phyloP scores from a whole-genome alignment of 2,113 vertebrate species.

The Girardinichthys multiradiatus region DNA sequence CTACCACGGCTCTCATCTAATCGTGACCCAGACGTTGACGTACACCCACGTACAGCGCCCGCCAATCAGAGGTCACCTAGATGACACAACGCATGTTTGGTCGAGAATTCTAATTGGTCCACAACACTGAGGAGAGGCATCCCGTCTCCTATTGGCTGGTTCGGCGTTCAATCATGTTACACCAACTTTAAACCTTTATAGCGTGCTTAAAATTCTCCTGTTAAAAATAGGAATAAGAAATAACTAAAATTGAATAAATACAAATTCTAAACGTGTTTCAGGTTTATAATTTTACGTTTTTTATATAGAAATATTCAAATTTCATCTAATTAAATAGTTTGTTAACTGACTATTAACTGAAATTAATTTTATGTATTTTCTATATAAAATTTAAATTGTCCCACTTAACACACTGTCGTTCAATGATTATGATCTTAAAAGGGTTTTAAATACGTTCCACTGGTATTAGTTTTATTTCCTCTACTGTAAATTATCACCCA shows the following conservation, averaged over 20 bases:
- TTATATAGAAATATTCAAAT: neutral
- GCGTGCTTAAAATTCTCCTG: neutral
- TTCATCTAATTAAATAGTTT: neutral
- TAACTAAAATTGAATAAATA: too few species aligned
- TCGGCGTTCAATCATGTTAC: constrained; percentile 14
- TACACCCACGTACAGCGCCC: neutral
- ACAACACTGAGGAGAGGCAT: constrained; percentile 64
- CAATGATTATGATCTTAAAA: too few species aligned
- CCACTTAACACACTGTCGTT: neutral
- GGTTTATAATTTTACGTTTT: too few species aligned
- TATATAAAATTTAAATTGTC: neutral
- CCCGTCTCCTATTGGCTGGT: constrained; percentile 36
- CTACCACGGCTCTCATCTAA: constrained; percentile 22
- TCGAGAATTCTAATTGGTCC: constrained; percentile 62
- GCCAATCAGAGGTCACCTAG: constrained; percentile 40
- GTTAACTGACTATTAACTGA: neutral
- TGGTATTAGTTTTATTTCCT: too few species aligned
- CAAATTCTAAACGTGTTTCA: too few species aligned
- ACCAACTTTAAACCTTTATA: neutral
- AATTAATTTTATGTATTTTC: neutral
- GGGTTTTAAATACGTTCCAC: too few species aligned
- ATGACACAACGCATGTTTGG: neutral
- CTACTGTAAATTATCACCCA: too few species aligned
- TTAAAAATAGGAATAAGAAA: neutral
- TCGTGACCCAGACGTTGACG: neutral